Evolutionary conservation across 2,113 vertebrate genomes (phyloP), one percentile per base, ranked within the genome.

Genomic region (Ceratotherium simum): DNA sequence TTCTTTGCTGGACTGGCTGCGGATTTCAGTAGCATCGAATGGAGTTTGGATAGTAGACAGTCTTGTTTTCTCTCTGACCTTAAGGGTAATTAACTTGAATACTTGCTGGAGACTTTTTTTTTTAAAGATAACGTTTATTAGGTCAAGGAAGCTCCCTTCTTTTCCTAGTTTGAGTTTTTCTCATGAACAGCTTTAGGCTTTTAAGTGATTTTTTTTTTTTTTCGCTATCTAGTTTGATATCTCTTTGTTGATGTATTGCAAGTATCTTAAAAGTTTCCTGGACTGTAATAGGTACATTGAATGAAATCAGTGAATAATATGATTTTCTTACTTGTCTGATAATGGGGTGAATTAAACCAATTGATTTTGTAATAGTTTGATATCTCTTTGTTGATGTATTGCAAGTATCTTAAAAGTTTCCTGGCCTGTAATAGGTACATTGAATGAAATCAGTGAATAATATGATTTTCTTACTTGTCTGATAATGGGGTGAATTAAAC

Each of bases 21-120:
- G 46, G 21, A 85, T 13, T 94, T 73, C 14, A n/a, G 16, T 81
- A 65, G 51, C 14, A 6, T 23, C 92, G 73, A 76, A 58, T 83
- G 25, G 73, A 86, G 8, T 87, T 79, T 39, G 3, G 23, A 39
- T n/a, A 58, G 14, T 31, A 76, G 36, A 18, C 75, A 54, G 21
- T 42, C n/a, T 51, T 75, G 8, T 81, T 91, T 97, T 27, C 54
- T 72, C 89, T 87, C 46, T 86, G 29, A 92, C 10, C n/a, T 75
- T 81, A 36, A 96, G 39, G 73, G 13, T 10, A 82, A 73, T 78
- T 20, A 56, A 25, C 25, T 23, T 90, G 62, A 17, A 20, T 46
- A 25, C 85, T 64, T 78, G n/a, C 56, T 60, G 12, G 48, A 87
- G 21, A 48, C 17, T 88, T 75, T 58, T 58, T 75, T 16, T n/a